These are phyloP conservation scores for Nephrotoma flavescens DNA, from an alignment of 2,888 invertebrate species.

Conservation along the genomic window DNA sequence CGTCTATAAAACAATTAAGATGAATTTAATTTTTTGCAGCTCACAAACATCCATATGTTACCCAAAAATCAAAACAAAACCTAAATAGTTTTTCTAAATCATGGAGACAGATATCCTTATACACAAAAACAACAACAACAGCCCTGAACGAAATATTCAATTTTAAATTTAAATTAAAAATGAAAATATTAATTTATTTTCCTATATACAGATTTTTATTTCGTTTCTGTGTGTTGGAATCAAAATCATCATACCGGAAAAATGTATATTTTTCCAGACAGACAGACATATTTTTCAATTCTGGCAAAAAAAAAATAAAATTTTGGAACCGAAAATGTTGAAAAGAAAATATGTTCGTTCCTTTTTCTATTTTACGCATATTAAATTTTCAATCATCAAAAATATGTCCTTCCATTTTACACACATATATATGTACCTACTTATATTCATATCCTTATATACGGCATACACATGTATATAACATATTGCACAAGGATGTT, in stretches of 20 bases:
- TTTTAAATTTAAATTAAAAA: not conserved
- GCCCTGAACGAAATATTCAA: not conserved
- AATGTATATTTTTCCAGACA: not conserved
- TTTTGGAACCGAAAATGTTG: not conserved
- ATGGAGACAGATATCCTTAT: not conserved
- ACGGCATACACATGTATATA: not conserved
- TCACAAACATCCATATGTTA: too few species aligned
- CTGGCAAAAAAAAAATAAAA: not conserved
- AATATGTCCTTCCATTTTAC: not conserved
- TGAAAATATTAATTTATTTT: not conserved
- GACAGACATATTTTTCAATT: not conserved
- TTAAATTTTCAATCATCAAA: not conserved
- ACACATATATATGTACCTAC: not conserved
- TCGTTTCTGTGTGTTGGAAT: not conserved
- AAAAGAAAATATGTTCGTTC: not conserved
- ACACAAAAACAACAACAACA: not conserved
- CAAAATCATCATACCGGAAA: not conserved
- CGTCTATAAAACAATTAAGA: too few species aligned
- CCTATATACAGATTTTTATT: not conserved
- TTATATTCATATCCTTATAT: not conserved
- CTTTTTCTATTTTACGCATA: not conserved
- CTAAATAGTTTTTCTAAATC: not conserved
- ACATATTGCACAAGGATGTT: not conserved
- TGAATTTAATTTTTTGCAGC: too few species aligned
- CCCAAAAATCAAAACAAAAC: too few species aligned